A percentile compares a stretch with the other conserved stretches of the same genome.
Evolutionary conservation across 2,113 vertebrate genomes (phyloP).

Genomic region (Rhabdomys dilectus): DNA sequence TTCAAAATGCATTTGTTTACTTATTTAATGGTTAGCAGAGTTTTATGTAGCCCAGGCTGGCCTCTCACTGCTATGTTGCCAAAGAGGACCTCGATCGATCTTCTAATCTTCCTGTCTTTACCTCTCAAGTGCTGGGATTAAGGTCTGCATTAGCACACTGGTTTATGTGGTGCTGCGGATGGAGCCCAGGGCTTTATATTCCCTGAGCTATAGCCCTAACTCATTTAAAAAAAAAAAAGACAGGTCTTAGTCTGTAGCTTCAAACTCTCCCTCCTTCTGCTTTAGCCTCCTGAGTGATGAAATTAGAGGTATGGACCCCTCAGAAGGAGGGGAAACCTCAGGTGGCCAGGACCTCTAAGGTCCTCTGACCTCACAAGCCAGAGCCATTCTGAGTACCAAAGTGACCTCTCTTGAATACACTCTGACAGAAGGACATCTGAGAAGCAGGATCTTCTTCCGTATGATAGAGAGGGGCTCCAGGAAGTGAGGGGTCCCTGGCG

Average conservation of each 20-base stretch:
- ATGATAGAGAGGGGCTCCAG: background rate
- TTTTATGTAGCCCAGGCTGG: background rate
- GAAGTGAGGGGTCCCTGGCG: background rate
- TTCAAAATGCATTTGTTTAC: background rate
- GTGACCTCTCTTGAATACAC: background rate
- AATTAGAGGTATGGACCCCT: background rate
- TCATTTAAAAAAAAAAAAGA: background rate
- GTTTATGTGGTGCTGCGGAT: background rate
- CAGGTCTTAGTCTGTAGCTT: no score
- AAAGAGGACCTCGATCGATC: background rate
- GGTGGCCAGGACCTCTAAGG: background rate
- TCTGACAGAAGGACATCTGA: no score
- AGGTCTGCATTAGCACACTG: background rate
- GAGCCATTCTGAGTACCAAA: background rate
- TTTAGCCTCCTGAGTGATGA: background rate
- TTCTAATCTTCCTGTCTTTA: background rate
- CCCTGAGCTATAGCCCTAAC: background rate
- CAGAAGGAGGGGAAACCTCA: background rate
- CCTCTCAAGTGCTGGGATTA: background rate
- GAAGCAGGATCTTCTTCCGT: no score
- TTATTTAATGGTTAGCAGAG: background rate
- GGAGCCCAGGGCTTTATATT: background rate
- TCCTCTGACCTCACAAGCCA: background rate
- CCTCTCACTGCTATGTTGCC: background rate
- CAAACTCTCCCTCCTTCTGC: background rate